Base-by-base conservation (phyloP, 2,113 vertebrate species). In the Progne subis region DNA sequence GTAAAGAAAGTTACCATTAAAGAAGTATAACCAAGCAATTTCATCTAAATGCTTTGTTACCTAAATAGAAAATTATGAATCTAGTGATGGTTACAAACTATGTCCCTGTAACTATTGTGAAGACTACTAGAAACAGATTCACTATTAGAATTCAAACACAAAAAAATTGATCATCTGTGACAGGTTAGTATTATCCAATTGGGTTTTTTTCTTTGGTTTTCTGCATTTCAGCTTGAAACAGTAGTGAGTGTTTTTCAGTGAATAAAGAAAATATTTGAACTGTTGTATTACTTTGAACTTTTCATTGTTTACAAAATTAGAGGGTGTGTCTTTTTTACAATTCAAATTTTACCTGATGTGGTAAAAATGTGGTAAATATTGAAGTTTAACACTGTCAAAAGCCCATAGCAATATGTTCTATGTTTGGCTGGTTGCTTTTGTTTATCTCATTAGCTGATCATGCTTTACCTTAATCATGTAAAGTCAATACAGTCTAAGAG, bases 21-120 rank as follows among this genome's bases (percentile, higher is more conserved):
- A 52, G 41, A 63, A 68, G 13, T 29, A 18, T 32, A 74, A 71
- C 12, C 3, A 50, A 90, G 52, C 0, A 21, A 28, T 41, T 87
- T 8, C 14, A 59, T 67, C 0, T 0, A 28, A 53, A 26, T 2
- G 0, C 3, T 75, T 80, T 53, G 14, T 32, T 74, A 50, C 15
- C 43, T 37, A n/a, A 37, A 29, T 5, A n/a, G 37, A 65, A 92
- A 76, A 60, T 56, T 3, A 52, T 26, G 0, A 34, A 80, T 18
- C 8, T 65, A 67, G 23, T 56, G 8, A 15, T 72, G 14, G 2
- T 82, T 87, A 67, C 21, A 70, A 18, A 34, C 6, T 64, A 24
- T 32, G 20, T 47, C 26, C 28, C 20, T 44, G 5, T 26, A 70
- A 46, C 1, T 55, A 8, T 23, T 63, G 11, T 34, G 17, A 60